phyloP scores from a whole-genome alignment of 2,113 vertebrate genomes.

The Clarias macrocephalus region DNA sequence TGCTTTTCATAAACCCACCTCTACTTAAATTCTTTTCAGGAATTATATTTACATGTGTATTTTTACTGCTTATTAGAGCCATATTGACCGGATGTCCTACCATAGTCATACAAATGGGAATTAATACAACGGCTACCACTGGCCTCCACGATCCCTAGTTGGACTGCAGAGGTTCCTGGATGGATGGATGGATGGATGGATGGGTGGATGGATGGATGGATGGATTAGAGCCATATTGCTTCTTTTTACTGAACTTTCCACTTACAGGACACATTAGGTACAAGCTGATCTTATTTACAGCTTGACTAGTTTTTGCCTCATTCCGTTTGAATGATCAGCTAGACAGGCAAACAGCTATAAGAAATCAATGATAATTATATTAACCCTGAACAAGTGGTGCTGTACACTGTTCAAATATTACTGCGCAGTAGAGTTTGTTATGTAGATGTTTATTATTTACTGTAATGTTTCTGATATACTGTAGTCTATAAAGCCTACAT shows the following conservation, averaged over 20 bases:
- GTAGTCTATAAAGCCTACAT: neutral
- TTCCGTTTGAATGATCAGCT: neutral
- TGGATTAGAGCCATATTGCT: neutral
- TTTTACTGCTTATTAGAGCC: neutral
- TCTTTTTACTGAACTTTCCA: neutral
- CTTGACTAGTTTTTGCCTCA: neutral
- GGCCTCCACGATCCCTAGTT: no score
- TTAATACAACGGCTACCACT: no score
- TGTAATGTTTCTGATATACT: neutral
- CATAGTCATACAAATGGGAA: no score
- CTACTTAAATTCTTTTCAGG: neutral
- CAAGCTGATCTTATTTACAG: neutral
- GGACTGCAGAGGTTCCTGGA: no score
- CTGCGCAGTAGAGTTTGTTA: no score
- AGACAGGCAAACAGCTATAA: no score
- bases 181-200: no score
- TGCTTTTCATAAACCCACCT: neutral
- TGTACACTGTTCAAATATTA: no score
- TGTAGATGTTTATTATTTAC: neutral
- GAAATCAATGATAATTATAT: no score
- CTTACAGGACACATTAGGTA: neutral
- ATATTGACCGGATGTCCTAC: no score
- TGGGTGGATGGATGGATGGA: no score
- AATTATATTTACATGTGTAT: neutral
- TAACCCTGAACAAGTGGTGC: no score